Percentiles rank a stretch among this genome's conserved stretches.
Conservation (phyloP, 30 jellyfish, hydroid and myxozoan species). For the Aurelia aurita complex sp. Pacific region DNA sequence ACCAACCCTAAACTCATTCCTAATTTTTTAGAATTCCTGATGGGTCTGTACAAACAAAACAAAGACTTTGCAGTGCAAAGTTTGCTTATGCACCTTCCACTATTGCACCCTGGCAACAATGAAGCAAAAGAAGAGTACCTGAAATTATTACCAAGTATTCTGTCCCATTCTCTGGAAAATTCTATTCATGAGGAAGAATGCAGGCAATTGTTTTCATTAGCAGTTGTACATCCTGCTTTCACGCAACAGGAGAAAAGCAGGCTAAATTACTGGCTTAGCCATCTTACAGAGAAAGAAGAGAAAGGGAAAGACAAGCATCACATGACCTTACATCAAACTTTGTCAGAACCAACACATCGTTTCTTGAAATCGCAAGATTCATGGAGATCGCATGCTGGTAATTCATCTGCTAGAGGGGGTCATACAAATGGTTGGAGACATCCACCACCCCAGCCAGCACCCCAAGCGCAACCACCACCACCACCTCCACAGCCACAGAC, state of each 20-base stretch:
- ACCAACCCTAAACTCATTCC: background rate
- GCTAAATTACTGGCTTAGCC: slow-evolving; percentile 91
- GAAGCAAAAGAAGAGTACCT: slow-evolving; percentile 96
- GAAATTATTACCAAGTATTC: slow-evolving; percentile 82
- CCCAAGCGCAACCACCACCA: slow-evolving; percentile 32
- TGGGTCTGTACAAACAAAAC: slow-evolving; percentile 87
- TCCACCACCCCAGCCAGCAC: slow-evolving; percentile 11
- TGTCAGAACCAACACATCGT: slow-evolving; percentile 80
- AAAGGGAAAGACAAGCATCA: slow-evolving; percentile 60
- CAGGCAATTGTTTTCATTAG: slow-evolving; percentile 92
- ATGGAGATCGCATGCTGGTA: slow-evolving; percentile 45
- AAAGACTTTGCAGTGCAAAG: slow-evolving; percentile 98
- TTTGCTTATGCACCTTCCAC: slow-evolving; percentile 89
- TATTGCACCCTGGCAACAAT: slow-evolving; percentile 97
- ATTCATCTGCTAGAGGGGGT: slow-evolving; percentile 22
- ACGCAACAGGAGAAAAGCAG: slow-evolving; percentile 89
- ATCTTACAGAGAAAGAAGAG: slow-evolving; percentile 85
- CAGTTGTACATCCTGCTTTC: slow-evolving; percentile 97
- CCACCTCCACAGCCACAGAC: slow-evolving; percentile 45
- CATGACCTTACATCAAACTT: slow-evolving; percentile 43
- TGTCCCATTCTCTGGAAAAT: slow-evolving; percentile 93
- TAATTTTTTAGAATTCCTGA: slow-evolving; percentile 72
- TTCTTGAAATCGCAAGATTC: slow-evolving; percentile 40
- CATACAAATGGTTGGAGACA: slow-evolving; percentile 93
- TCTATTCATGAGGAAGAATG: slow-evolving; percentile 97